Evolutionary conservation across 2,113 vertebrate species (phyloP), one percentile per base, ranked within the genome.

Genomic region (Epinephelus cyanopodus): DNA sequence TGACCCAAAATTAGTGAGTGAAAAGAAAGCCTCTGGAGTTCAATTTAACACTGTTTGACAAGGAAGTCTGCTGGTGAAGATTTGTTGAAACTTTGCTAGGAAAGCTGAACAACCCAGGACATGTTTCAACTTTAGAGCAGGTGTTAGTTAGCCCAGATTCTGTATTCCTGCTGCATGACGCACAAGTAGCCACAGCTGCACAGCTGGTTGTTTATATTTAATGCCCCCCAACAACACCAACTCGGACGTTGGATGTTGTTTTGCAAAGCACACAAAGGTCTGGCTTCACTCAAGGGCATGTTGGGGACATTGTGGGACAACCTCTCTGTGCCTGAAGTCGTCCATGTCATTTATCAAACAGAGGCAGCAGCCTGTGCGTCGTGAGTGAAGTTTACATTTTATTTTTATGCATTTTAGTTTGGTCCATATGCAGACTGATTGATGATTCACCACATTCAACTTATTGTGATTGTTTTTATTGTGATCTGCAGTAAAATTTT

Each of bases 191-290:
- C 37, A 15, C 21, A 61, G 63, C 73, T 19, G 6, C 70, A 79
- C 83, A 87, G 88, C 78, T 84, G 84, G 48, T 66, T 75, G 45
- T 83, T 68, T 79, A 77, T 89, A 75, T 73, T 79, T 80, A 76
- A 84, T 70, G 71, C 77, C 63, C 74, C 78, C 67, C 84, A 63
- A 50, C 17, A 53, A 74, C 68, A 71, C 14, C 25, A 83, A 74
- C 18, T 29, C 45, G 71, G 67, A 64, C 37, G 29, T 3, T 14
- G 27, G 57, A 58, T 39, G 9, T 37, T 50, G 69, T 79, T 76
- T 71, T 64, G 25, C 68, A 79, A 48, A 79, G 74, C 54, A 74
- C 62, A 67, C 62, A 81, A 29, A 61, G 47, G 42, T 86, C 73
- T 68, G 39, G 54, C 77, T 80, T 84, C 54, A 47, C 61, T n/a